phyloP scores from a whole-genome alignment of 1,140 invertebrate species.

The Ceratina australensis region DNA sequence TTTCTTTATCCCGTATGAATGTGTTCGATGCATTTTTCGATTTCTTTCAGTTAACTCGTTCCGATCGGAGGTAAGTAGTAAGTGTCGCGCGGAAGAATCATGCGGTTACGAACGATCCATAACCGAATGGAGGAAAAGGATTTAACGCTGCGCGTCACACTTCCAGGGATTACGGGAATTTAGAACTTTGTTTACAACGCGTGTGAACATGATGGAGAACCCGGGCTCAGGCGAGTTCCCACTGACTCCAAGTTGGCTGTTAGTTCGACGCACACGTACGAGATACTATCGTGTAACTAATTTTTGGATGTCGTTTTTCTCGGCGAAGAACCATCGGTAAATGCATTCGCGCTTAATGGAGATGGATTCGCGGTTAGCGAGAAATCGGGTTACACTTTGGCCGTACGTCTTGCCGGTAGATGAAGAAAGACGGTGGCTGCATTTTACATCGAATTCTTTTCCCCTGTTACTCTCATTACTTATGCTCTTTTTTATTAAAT shows the following conservation, averaged over 20 bases:
- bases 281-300: not conserved
- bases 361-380: not conserved
- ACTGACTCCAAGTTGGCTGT: not conserved
- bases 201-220: constrained; percentile 3
- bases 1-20: too few relatives aligned
- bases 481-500: too few relatives aligned
- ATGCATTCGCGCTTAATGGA: constrained; percentile 6
- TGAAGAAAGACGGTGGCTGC: too few relatives aligned
- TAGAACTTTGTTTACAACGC: constrained; percentile 22
- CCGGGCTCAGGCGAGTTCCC: not conserved
- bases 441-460: too few relatives aligned
- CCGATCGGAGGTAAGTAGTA: too few relatives aligned
- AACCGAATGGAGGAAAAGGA: constrained; percentile 15
- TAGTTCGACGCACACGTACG: not conserved
- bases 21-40: too few relatives aligned
- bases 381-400: not conserved
- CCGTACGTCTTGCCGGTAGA: not conserved
- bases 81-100: not conserved
- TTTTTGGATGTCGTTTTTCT: constrained; percentile 2
- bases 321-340: not conserved
- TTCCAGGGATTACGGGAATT: constrained; percentile 11
- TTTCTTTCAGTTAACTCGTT: too few relatives aligned
- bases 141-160: not conserved
- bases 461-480: too few relatives aligned
- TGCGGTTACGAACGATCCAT: not conserved